Conservation (phyloP, 2,113 vertebrate species). For the Anolis sagrei region DNA sequence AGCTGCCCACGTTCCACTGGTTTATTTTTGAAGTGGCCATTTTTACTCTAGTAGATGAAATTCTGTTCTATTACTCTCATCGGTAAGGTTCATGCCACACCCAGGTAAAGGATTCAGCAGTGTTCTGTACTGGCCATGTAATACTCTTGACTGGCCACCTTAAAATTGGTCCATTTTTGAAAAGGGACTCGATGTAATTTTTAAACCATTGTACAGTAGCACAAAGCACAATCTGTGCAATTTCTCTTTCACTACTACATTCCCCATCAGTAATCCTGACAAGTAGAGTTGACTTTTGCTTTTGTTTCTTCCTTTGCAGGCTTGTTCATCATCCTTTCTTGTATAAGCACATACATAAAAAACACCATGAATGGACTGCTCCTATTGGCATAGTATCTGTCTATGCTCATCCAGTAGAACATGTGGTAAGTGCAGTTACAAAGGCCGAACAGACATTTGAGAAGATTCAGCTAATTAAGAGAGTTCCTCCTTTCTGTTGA, state of each 20-base stretch:
- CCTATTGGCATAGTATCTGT: constrained; percentile 85
- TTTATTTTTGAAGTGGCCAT: constrained; percentile 84
- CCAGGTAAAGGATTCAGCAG: not conserved
- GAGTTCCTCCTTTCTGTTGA: no score
- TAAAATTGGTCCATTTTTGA: not conserved
- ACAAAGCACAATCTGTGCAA: not conserved
- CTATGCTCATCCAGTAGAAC: constrained; percentile 91
- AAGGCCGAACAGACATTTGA: not conserved
- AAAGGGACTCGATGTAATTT: not conserved
- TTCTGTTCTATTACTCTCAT: constrained; percentile 94
- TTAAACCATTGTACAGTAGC: not conserved
- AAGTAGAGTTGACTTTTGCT: not conserved
- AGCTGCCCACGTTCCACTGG: constrained; percentile 91
- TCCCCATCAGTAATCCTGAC: not conserved
- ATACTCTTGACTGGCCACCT: not conserved
- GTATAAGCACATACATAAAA: constrained; percentile 91
- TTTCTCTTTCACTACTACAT: not conserved
- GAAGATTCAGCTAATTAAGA: no score
- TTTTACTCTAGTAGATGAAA: constrained; percentile 84
- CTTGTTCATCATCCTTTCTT: constrained; percentile 87
- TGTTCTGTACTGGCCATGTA: not conserved
- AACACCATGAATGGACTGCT: constrained; percentile 96
- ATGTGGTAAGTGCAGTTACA: constrained; percentile 80
- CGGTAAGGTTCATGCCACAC: constrained; percentile 73
- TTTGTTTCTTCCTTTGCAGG: constrained; percentile 66